A percentile compares a stretch with the other conserved stretches of the same genome.
Conservation (phyloP, 2,888 invertebrate species). For the Drosophila basisetae region DNA sequence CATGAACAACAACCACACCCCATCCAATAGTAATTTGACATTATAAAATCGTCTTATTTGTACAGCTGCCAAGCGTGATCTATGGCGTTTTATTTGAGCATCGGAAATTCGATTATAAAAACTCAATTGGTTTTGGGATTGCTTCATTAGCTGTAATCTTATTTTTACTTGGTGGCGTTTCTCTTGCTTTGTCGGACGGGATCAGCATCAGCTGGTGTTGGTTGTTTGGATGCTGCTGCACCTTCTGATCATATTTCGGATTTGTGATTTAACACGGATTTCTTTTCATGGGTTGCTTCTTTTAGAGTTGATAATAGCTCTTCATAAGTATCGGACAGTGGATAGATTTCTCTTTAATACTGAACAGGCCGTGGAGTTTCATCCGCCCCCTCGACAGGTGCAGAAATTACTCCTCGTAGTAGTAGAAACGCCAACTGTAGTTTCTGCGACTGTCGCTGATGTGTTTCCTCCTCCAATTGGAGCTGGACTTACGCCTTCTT, state of each 20-base stretch:
- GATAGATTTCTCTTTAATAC: background rate
- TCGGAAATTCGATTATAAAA: conserved; percentile 16
- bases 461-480: background rate
- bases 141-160: background rate
- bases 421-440: background rate
- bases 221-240: background rate
- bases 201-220: background rate
- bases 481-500: background rate
- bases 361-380: background rate
- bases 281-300: background rate
- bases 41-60: conserved; percentile 25
- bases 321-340: background rate
- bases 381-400: background rate
- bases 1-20: background rate
- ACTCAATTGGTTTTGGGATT: conserved; percentile 6
- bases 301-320: background rate
- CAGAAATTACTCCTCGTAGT: background rate
- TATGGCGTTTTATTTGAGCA: conserved; percentile 36
- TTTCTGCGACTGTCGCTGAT: background rate
- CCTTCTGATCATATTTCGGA: background rate
- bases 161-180: conserved; percentile 7
- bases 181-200: too few species aligned
- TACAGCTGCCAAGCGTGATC: conserved; percentile 16
- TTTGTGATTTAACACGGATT: background rate
- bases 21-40: conserved; percentile 12